Conservation (phyloP, 1,140 invertebrate genomes). For the Zaprionus capensis region DNA sequence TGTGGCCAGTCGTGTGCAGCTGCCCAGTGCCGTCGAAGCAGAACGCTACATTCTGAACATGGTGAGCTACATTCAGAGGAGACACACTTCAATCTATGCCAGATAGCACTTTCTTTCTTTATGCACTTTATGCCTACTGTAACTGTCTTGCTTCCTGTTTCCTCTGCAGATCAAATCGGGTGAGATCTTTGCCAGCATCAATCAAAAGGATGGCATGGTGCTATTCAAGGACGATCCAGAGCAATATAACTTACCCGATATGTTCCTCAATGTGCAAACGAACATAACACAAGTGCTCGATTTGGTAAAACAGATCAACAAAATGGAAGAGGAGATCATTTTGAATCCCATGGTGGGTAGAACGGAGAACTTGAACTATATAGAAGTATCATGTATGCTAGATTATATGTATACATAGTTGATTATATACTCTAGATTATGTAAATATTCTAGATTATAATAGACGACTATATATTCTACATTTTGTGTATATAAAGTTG, state of each 20-base stretch:
- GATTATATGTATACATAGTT: too few species aligned
- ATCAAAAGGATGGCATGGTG: slow-evolving; percentile 99
- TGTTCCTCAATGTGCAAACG: slow-evolving; percentile 93
- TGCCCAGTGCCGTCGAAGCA: slow-evolving; percentile 93
- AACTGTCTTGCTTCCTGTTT: neutral
- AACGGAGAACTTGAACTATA: neutral
- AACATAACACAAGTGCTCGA: slow-evolving; percentile 95
- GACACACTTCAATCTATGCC: neutral
- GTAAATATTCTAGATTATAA: too few species aligned
- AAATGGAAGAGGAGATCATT: slow-evolving; percentile 97
- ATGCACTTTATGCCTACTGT: neutral
- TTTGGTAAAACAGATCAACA: slow-evolving; percentile 93
- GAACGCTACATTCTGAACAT: slow-evolving; percentile 98
- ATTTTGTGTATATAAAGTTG: too few species aligned
- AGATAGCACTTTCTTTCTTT: neutral
- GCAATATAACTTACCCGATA: slow-evolving; percentile 95
- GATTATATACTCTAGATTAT: too few species aligned
- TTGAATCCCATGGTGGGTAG: slow-evolving; percentile 91
- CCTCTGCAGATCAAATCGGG: slow-evolving; percentile 95
- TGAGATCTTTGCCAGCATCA: slow-evolving; percentile 98
- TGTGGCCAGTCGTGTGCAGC: slow-evolving; percentile 95
- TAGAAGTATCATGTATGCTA: neutral
- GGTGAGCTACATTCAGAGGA: slow-evolving; percentile 85
- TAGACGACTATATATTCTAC: too few species aligned
- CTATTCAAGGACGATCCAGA: slow-evolving; percentile 98